phyloP scores from a whole-genome alignment of 2,888 invertebrate species.

The Agonopterix alstromeriana region DNA sequence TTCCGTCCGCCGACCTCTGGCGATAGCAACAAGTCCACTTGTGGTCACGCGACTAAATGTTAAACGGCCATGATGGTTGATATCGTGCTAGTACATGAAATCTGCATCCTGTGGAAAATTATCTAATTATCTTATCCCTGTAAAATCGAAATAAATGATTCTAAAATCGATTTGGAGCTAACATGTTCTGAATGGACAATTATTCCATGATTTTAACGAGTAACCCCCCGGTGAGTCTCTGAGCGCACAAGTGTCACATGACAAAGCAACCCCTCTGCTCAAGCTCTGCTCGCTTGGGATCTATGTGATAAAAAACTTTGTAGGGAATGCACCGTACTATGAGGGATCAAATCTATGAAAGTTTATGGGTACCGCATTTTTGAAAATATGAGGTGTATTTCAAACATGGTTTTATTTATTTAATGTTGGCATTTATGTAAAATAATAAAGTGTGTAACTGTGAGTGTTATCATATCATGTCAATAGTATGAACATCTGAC shows the following conservation, averaged over 20 bases:
- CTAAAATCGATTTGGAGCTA: conserved; percentile 5
- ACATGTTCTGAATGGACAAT: conserved; percentile 30
- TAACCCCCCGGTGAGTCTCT: conserved; percentile 52
- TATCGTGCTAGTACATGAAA: conserved; percentile 5
- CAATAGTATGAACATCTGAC: too few relatives aligned
- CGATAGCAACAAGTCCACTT: conserved; percentile 33
- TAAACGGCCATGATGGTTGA: conserved; percentile 9
- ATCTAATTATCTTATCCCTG: neutral
- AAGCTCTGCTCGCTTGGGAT: conserved; percentile 53
- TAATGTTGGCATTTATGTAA: too few relatives aligned
- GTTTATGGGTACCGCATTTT: too few relatives aligned
- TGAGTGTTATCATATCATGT: too few relatives aligned
- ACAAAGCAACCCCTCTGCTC: conserved; percentile 65
- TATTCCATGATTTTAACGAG: conserved; percentile 44
- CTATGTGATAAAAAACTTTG: conserved; percentile 63
- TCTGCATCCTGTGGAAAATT: conserved; percentile 11
- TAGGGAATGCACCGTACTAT: conserved; percentile 56
- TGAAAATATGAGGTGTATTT: too few relatives aligned
- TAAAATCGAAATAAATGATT: too few relatives aligned
- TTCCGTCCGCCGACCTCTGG: conserved; percentile 61
- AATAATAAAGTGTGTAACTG: too few relatives aligned
- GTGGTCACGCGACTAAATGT: conserved; percentile 43
- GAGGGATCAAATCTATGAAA: conserved; percentile 19
- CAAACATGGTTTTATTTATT: too few relatives aligned
- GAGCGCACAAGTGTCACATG: conserved; percentile 70